Conservation (phyloP, 2,113 vertebrate species). For the Eublepharis macularius region DNA sequence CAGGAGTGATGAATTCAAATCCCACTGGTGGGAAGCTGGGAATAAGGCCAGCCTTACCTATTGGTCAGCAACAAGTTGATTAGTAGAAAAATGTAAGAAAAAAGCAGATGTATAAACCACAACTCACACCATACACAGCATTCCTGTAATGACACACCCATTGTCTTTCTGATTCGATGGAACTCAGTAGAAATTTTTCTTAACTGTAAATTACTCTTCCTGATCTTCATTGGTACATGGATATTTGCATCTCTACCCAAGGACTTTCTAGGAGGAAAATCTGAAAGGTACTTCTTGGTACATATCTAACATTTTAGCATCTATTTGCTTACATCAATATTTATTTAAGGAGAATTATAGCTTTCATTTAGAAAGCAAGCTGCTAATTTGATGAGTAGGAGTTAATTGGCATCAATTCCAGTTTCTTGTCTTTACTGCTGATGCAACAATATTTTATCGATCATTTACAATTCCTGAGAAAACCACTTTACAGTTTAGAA, state of each 20-base stretch:
- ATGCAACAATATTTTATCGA: background rate
- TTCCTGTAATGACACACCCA: too few species aligned
- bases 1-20: too few species aligned
- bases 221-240: background rate
- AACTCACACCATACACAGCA: too few species aligned
- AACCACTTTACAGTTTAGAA: background rate
- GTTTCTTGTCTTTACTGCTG: background rate
- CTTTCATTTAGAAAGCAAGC: background rate
- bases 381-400: background rate
- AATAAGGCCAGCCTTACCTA: too few species aligned
- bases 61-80: too few species aligned
- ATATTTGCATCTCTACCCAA: background rate
- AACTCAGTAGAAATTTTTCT: too few species aligned
- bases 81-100: too few species aligned
- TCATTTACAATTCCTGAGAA: background rate
- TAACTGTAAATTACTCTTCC: too few species aligned
- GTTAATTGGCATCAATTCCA: background rate
- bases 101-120: too few species aligned
- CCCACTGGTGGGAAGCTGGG: too few species aligned
- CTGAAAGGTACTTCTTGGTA: background rate
- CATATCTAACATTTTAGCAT: background rate
- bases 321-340: background rate
- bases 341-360: constrained; percentile 6
- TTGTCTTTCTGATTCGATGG: too few species aligned
- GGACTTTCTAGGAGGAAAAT: background rate